phyloP scores from a whole-genome alignment of 2,113 vertebrate species.

The Gymnarchus niloticus region DNA sequence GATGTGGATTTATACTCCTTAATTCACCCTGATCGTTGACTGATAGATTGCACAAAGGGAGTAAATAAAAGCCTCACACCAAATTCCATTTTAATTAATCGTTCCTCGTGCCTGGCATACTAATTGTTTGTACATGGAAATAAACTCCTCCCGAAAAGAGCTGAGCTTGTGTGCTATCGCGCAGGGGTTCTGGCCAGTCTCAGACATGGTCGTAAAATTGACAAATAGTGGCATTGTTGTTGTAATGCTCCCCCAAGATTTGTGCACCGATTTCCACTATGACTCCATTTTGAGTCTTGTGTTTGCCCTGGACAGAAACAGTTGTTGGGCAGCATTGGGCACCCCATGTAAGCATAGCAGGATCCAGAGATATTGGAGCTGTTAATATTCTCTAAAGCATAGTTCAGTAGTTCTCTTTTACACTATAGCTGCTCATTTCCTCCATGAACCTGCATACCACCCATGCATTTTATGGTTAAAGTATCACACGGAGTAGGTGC shows the following conservation, averaged over 20 bases:
- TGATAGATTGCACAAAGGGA: conserved; percentile 26
- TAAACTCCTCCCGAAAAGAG: conserved; percentile 4
- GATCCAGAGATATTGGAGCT: not conserved
- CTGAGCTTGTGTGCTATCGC: not conserved
- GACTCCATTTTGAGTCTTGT: not conserved
- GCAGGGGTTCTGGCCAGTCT: conserved; percentile 22
- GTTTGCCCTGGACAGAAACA: not conserved
- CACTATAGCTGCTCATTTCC: not conserved
- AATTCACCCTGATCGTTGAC: conserved; percentile 31
- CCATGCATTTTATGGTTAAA: conserved; percentile 24
- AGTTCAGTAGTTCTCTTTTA: not conserved
- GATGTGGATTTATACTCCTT: conserved; percentile 35
- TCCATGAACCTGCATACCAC: not conserved
- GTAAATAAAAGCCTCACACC: conserved; percentile 34
- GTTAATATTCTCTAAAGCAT: not conserved
- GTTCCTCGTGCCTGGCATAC: conserved; percentile 21
- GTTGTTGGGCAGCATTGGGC: not conserved
- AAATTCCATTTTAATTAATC: conserved; percentile 37
- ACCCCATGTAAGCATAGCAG: not conserved
- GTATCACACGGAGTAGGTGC: conserved; percentile 47
- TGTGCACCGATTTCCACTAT: not conserved
- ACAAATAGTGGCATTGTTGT: not conserved
- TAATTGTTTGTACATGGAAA: conserved; percentile 24
- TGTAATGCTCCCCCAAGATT: not conserved
- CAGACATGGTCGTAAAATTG: conserved; percentile 45